phyloP scores from a whole-genome alignment of 2,113 vertebrate species.

The Nestor notabilis region DNA sequence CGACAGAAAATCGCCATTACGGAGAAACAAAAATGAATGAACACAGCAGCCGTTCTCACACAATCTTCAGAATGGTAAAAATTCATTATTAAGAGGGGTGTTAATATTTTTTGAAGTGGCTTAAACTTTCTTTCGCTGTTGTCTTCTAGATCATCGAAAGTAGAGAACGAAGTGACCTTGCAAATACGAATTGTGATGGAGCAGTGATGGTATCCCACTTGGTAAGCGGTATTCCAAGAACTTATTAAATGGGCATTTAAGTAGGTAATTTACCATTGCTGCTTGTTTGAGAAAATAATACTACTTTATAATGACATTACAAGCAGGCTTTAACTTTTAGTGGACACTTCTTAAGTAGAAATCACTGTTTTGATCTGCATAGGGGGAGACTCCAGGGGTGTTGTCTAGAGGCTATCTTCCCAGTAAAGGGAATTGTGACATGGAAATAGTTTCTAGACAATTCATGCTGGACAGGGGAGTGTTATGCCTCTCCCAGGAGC shows the following conservation, averaged over 20 bases:
- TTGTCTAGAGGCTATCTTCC: neutral
- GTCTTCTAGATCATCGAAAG: constrained; percentile 90
- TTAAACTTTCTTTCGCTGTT: neutral
- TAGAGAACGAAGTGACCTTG: constrained; percentile 84
- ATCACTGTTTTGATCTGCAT: neutral
- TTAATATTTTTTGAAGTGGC: neutral
- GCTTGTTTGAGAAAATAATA: neutral
- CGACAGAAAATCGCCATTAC: constrained; percentile 90
- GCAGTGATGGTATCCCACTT: constrained; percentile 95
- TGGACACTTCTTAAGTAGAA: neutral
- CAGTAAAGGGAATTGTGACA: neutral
- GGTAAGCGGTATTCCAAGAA: constrained; percentile 72
- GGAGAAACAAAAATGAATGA: constrained; percentile 97
- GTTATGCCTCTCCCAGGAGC: neutral
- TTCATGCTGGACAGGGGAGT: neutral
- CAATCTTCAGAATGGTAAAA: constrained; percentile 95
- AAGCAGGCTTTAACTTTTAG: neutral
- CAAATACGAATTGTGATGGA: constrained; percentile 82
- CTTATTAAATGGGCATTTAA: neutral
- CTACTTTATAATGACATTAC: neutral
- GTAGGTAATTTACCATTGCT: neutral
- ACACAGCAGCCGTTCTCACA: constrained; percentile 94
- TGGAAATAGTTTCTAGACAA: neutral
- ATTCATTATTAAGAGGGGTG: neutral
- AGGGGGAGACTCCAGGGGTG: neutral